These are phyloP conservation scores for Gastrophysa polygoni DNA, from an alignment of 2,888 invertebrate genomes.

Conservation along the genomic window DNA sequence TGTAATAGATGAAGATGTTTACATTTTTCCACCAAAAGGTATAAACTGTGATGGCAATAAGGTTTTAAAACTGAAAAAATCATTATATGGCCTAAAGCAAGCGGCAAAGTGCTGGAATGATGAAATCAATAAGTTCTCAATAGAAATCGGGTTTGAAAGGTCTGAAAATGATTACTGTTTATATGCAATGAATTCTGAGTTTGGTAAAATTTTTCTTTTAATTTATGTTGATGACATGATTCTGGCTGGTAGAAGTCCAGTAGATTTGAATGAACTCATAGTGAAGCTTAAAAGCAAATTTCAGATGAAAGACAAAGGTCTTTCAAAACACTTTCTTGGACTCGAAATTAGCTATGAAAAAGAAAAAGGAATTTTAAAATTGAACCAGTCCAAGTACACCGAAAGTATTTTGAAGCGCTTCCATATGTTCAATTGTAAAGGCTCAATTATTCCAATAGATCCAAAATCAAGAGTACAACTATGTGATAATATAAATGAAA, in stretches of 20 bases:
- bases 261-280: too few relatives aligned
- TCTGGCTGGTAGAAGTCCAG: slow-evolving; percentile 10
- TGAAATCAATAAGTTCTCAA: slow-evolving; percentile 16
- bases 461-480: slow-evolving; percentile 5
- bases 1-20: slow-evolving; percentile 12
- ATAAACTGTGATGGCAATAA: slow-evolving; percentile 4
- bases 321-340: slow-evolving; percentile 31
- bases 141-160: not conserved
- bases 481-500: not conserved
- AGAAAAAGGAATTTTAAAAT: slow-evolving; percentile 14
- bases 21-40: slow-evolving; percentile 17
- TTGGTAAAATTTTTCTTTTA: slow-evolving; percentile 5
- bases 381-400: slow-evolving; percentile 14
- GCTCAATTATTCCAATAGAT: slow-evolving; percentile 3
- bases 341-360: slow-evolving; percentile 31
- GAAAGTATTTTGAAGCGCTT: slow-evolving; percentile 7
- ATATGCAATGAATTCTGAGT: slow-evolving; percentile 2
- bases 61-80: slow-evolving; percentile 11
- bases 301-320: slow-evolving; percentile 31
- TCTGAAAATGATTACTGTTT: slow-evolving; percentile 12
- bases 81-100: slow-evolving; percentile 15
- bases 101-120: slow-evolving; percentile 20
- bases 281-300: slow-evolving; percentile 17
- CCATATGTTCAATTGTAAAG: slow-evolving; percentile 11
- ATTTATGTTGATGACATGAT: slow-evolving; percentile 22